Percentiles rank a stretch among this genome's conserved stretches.
phyloP scores from a whole-genome alignment of 1,140 invertebrate species.

The Habropoda laboriosa region DNA sequence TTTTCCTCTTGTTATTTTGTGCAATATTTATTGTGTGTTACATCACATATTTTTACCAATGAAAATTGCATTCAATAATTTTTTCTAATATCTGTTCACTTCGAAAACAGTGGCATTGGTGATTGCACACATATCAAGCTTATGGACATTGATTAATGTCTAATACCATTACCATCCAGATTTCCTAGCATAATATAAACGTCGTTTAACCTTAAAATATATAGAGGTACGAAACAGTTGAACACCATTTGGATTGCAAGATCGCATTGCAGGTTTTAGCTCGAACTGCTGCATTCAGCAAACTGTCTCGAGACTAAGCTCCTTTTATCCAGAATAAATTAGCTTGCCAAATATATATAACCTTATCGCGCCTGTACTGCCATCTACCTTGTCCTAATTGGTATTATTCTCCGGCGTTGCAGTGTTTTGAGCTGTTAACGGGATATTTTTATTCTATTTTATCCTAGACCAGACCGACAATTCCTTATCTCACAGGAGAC shows the following conservation, averaged over 20 bases:
- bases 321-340: constrained; percentile 75
- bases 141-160: no score
- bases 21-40: no score
- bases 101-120: no score
- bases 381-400: constrained; percentile 65
- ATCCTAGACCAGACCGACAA: constrained; percentile 10
- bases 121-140: no score
- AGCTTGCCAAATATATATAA: constrained; percentile 73
- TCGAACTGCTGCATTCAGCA: constrained; percentile 41
- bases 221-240: constrained; percentile 9
- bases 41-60: no score
- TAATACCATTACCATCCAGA: no score
- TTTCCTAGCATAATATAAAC: not conserved
- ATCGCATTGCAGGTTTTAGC: constrained; percentile 50
- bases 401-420: constrained; percentile 59
- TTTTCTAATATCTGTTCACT: no score
- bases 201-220: constrained; percentile 19
- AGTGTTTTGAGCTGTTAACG: constrained; percentile 55
- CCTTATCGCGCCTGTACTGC: constrained; percentile 63
- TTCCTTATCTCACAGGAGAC: constrained; percentile 31
- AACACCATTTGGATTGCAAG: constrained; percentile 42
- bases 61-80: no score
- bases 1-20: no score
- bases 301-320: constrained; percentile 56
- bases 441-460: constrained; percentile 52